Evolutionary conservation across 2,888 invertebrate species (phyloP).

Genomic region (Apodemia mormo): DNA sequence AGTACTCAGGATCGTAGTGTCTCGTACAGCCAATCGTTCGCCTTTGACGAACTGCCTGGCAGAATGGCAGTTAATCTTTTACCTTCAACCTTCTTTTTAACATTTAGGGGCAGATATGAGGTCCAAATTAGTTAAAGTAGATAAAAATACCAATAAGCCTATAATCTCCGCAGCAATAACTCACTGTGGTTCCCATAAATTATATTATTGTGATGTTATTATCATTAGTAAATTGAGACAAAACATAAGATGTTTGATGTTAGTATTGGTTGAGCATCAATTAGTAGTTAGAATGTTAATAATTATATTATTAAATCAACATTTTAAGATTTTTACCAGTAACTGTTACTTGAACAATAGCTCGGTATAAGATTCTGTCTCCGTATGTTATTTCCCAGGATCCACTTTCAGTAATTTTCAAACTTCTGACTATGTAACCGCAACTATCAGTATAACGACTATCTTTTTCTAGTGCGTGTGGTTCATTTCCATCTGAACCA

Average conservation of each 20-base stretch:
- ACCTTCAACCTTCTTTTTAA: no score
- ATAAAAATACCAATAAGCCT: no score
- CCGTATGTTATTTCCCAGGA: slow-evolving; percentile 59
- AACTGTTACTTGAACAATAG: slow-evolving; percentile 49
- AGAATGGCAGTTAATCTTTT: no score
- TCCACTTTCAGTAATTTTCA: slow-evolving; percentile 46
- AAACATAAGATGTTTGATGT: neutral
- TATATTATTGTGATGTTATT: neutral
- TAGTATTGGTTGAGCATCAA: neutral
- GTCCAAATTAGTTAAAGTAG: neutral
- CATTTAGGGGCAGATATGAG: neutral
- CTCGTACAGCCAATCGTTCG: no score
- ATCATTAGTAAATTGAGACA: neutral
- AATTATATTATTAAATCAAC: slow-evolving; percentile 10
- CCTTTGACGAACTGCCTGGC: no score
- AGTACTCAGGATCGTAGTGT: no score
- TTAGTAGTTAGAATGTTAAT: slow-evolving; percentile 4
- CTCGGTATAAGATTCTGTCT: slow-evolving; percentile 48
- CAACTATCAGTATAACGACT: slow-evolving; percentile 44
- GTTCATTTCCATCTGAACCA: slow-evolving; percentile 43
- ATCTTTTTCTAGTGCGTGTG: slow-evolving; percentile 40
- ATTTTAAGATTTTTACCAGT: slow-evolving; percentile 46
- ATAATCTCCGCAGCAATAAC: neutral
- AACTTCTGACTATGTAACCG: slow-evolving; percentile 50
- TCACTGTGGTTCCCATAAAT: neutral